These are phyloP conservation scores for Bombus sibiricus DNA, from an alignment of 1,140 invertebrate species.

Conservation along the genomic window DNA sequence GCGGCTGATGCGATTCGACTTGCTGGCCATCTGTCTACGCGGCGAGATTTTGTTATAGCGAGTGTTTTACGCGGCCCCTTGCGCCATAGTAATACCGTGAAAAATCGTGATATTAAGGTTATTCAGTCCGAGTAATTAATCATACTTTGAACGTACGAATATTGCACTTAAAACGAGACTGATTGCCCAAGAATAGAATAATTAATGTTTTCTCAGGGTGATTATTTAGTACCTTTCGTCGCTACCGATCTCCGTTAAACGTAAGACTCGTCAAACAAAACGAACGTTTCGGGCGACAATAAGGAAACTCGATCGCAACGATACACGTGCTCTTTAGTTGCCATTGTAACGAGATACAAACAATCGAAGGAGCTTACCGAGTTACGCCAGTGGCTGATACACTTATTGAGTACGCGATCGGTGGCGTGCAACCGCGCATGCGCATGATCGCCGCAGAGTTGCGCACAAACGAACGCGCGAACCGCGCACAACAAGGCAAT, in stretches of 20 bases:
- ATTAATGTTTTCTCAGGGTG: not conserved
- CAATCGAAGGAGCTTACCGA: not conserved
- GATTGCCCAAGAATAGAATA: not conserved
- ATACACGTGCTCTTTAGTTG: conserved; percentile 7
- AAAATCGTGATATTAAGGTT: not conserved
- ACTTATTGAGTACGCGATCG: conserved; percentile 34
- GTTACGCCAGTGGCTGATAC: conserved; percentile 30
- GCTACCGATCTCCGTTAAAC: not conserved
- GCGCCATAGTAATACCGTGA: not conserved
- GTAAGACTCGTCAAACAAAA: not conserved
- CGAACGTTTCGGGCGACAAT: not conserved
- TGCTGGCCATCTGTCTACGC: conserved; percentile 27
- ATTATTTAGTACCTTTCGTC: not conserved
- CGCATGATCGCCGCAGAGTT: not conserved
- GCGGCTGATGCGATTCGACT: not conserved
- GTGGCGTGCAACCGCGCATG: conserved; percentile 4
- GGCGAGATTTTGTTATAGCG: not conserved
- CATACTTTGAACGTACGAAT: not conserved
- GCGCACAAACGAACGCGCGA: conserved; percentile 39
- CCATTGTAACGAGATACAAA: not conserved
- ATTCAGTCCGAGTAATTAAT: not conserved
- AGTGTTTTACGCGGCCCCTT: not conserved
- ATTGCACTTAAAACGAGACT: not conserved
- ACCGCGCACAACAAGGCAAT: not conserved
- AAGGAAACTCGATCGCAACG: not conserved